Evolutionary conservation across 2,113 vertebrate species (phyloP).

Genomic region (Cyanistes caeruleus): DNA sequence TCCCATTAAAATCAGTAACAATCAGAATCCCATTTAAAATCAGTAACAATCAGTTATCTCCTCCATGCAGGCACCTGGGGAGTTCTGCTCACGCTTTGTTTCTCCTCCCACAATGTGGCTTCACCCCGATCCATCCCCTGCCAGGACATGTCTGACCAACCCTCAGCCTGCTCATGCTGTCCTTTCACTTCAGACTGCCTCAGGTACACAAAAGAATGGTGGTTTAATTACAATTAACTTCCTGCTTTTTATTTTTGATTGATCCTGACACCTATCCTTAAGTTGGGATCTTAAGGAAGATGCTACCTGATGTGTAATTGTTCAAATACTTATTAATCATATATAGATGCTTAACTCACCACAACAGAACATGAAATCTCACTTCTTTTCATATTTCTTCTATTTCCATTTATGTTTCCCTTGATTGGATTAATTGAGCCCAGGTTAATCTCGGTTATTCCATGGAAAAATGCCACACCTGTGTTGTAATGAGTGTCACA

Average conservation of each 20-base stretch:
- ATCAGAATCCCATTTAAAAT: background rate
- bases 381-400: background rate
- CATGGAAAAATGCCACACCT: background rate
- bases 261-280: background rate
- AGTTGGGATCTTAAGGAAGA: background rate
- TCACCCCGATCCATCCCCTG: background rate
- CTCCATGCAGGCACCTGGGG: background rate
- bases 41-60: background rate
- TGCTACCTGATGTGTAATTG: background rate
- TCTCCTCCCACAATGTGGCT: background rate
- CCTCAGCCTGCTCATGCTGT: background rate
- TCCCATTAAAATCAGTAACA: no score
- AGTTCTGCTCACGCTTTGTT: rapidly evolving
- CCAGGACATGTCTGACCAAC: rapidly evolving
- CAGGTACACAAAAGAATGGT: background rate
- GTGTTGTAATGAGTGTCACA: background rate
- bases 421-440: background rate
- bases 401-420: background rate
- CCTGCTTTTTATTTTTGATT: background rate
- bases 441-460: background rate
- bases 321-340: background rate
- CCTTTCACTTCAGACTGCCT: background rate
- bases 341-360: background rate
- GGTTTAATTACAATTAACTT: background rate
- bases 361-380: background rate